phyloP scores from a whole-genome alignment of 2,888 invertebrate genomes.

The Cephus spinipes region DNA sequence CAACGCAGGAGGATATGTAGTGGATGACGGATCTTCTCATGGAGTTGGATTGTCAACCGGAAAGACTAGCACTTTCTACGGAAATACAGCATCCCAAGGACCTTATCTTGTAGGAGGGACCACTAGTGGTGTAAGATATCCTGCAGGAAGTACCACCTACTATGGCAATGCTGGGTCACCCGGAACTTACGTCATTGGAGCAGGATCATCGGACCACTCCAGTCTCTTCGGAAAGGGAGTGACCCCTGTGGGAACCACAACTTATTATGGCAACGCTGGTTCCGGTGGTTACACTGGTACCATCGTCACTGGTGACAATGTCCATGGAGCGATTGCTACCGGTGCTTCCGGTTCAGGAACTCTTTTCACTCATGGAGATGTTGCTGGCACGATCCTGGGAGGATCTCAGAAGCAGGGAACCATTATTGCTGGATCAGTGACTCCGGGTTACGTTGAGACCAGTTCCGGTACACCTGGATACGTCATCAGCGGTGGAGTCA shows the following conservation, averaged over 20 bases:
- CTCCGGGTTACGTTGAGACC: constrained; percentile 44
- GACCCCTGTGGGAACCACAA: constrained; percentile 16
- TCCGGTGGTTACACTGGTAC: constrained; percentile 7
- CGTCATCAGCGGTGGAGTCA: constrained; percentile 33
- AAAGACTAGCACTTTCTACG: background rate
- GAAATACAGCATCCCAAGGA: background rate
- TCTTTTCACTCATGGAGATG: constrained; percentile 33
- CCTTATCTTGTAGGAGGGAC: background rate
- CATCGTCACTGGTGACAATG: constrained; percentile 30
- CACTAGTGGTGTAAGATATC: background rate
- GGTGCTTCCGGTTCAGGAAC: constrained; percentile 38
- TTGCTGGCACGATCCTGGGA: constrained; percentile 30
- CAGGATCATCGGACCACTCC: constrained; percentile 4
- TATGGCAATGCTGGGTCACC: background rate
- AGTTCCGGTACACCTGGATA: constrained; percentile 42
- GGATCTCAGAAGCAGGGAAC: constrained; percentile 33
- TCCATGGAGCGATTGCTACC: constrained; percentile 30
- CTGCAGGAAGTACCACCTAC: background rate
- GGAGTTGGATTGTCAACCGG: background rate
- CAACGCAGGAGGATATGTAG: background rate
- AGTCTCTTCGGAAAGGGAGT: constrained; percentile 9
- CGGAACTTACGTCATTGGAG: constrained; percentile 1
- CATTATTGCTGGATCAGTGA: constrained; percentile 29
- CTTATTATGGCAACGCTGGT: constrained; percentile 17
- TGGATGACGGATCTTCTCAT: background rate